phyloP scores from a whole-genome alignment of 2,113 vertebrate species.

The Sitta europaea region DNA sequence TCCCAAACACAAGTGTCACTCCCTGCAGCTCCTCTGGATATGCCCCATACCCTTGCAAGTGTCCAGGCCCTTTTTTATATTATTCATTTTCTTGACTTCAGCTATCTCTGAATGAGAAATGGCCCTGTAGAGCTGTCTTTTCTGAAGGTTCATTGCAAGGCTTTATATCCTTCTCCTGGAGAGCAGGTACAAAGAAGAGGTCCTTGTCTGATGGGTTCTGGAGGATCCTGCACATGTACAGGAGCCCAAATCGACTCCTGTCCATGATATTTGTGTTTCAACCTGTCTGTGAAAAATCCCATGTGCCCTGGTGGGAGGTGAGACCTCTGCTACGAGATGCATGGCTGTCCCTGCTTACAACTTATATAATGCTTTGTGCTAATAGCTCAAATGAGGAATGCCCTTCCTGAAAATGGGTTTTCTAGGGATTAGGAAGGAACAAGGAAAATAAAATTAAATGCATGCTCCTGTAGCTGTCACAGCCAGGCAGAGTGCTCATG shows the following conservation, averaged over 20 bases:
- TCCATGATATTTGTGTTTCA: background rate
- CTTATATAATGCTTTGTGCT: background rate
- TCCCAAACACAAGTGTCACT: background rate
- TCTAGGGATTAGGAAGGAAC: background rate
- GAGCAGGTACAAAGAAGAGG: background rate
- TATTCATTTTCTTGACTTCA: background rate
- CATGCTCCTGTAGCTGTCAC: background rate
- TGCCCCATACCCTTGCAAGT: background rate
- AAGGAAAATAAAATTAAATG: background rate
- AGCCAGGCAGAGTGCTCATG: fast-evolving
- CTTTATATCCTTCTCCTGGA: background rate
- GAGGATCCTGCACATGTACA: background rate
- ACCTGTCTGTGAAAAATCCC: fast-evolving
- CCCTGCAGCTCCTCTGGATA: background rate
- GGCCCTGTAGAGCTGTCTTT: fast-evolving
- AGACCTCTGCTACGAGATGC: background rate
- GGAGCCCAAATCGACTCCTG: background rate
- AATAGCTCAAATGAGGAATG: background rate
- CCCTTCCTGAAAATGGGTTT: background rate
- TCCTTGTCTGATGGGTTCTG: background rate
- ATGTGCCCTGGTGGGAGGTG: fast-evolving
- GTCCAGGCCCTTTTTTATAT: background rate
- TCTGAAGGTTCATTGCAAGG: background rate
- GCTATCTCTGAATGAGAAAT: background rate
- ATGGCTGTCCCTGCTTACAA: background rate